A percentile compares a stretch with the other conserved stretches of the same genome.
These are phyloP conservation scores for Nicator chloris DNA, from an alignment of 2,113 vertebrate genomes.

Conservation along the genomic window DNA sequence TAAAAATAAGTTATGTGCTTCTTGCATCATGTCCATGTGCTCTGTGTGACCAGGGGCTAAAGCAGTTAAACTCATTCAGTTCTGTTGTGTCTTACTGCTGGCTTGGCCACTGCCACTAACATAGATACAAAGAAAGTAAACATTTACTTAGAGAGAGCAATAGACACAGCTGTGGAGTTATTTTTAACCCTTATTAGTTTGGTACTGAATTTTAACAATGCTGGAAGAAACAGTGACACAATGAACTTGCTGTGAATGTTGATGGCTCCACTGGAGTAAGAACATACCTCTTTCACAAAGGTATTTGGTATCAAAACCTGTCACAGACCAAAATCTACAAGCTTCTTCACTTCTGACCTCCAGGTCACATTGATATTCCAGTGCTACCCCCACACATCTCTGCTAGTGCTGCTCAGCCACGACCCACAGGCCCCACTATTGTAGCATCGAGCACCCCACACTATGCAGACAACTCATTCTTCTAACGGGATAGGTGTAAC, in stretches of 20 bases:
- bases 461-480: neutral
- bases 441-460: rapidly evolving
- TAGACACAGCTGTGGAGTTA: neutral
- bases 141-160: neutral
- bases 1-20: constrained; percentile 3
- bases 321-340: neutral
- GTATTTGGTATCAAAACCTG: neutral
- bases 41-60: neutral
- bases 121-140: neutral
- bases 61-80: neutral
- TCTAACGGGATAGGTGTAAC: neutral
- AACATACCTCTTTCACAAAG: neutral
- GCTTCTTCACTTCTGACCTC: neutral
- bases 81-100: neutral
- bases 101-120: neutral
- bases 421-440: neutral
- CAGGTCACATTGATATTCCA: neutral
- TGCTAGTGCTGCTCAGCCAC: neutral
- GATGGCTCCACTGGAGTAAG: neutral
- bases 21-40: neutral
- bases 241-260: neutral
- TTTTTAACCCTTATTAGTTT: constrained; percentile 28
- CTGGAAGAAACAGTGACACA: neutral
- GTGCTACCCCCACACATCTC: neutral
- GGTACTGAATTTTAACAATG: neutral